These are phyloP conservation scores for Tetranychus truncatus DNA, from an alignment of 2,888 invertebrate species.

Conservation along the genomic window DNA sequence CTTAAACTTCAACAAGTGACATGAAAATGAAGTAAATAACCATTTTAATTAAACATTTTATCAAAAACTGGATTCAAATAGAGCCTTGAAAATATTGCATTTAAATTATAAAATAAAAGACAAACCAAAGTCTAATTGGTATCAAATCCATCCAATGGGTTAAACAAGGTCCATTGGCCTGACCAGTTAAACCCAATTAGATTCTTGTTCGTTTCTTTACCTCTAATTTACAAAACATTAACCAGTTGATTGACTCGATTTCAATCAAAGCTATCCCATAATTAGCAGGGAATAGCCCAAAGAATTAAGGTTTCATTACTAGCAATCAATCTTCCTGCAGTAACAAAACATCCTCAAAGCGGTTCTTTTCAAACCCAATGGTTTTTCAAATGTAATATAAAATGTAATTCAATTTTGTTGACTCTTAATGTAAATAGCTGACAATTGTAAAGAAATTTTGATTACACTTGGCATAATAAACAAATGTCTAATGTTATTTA, in stretches of 20 bases:
- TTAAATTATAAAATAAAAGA: not conserved
- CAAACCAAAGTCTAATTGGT: not conserved
- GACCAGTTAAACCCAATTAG: not conserved
- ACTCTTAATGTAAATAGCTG: too few relatives aligned
- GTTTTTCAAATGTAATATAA: too few relatives aligned
- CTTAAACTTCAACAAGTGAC: too few relatives aligned
- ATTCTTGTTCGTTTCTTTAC: not conserved
- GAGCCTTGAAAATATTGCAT: not conserved
- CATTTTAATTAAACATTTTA: too few relatives aligned
- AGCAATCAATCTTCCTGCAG: not conserved
- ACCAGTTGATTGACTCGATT: not conserved
- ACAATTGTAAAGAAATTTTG: too few relatives aligned
- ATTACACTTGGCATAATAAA: too few relatives aligned
- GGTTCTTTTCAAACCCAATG: too few relatives aligned
- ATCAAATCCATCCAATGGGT: too few relatives aligned
- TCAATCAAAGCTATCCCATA: not conserved
- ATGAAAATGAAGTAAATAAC: too few relatives aligned
- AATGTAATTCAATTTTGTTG: too few relatives aligned
- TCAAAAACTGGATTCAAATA: too few relatives aligned
- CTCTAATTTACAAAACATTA: not conserved
- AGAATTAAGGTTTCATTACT: not conserved
- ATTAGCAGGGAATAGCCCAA: not conserved
- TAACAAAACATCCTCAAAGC: not conserved
- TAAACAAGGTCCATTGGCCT: not conserved
- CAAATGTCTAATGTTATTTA: too few relatives aligned